Conservation (phyloP, 92 coral and sea anemone genomes). For the Blastomussa wellsi region DNA sequence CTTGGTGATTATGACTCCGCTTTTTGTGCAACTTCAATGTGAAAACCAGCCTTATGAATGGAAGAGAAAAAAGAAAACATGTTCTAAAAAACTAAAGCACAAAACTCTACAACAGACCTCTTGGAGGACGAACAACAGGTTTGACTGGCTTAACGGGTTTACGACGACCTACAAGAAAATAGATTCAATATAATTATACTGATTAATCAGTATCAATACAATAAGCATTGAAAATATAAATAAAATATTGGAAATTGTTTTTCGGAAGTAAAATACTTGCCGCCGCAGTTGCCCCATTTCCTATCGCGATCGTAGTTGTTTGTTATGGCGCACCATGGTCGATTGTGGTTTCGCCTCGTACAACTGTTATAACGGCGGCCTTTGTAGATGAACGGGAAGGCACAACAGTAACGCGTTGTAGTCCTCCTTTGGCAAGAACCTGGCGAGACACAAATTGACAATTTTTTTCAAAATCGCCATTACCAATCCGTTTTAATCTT, state of each 20-base stretch:
- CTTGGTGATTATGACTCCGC: no score
- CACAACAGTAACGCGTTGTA: conserved; percentile 33
- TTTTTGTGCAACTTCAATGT: no score
- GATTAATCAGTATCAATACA: neutral
- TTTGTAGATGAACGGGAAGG: conserved; percentile 40
- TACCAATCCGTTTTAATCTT: no score
- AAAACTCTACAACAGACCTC: conserved; percentile 4
- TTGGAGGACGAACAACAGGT: conserved; percentile 40
- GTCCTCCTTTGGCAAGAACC: conserved; percentile 44
- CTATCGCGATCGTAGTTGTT: conserved; percentile 44
- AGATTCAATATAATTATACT: neutral
- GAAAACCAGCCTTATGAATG: no score
- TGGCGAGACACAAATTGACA: neutral
- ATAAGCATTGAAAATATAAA: neutral
- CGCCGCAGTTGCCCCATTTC: conserved; percentile 47
- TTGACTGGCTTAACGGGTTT: conserved; percentile 10
- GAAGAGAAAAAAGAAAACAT: neutral
- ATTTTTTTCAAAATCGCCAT: neutral
- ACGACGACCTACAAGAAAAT: conserved; percentile 16
- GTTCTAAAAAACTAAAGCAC: neutral
- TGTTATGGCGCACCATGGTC: conserved; percentile 46
- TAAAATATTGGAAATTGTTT: neutral
- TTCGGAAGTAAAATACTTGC: neutral
- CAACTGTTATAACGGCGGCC: conserved; percentile 37
- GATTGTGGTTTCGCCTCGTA: conserved; percentile 10